Conservation (phyloP, 2,113 vertebrate genomes). For the Erpornis zantholeuca region DNA sequence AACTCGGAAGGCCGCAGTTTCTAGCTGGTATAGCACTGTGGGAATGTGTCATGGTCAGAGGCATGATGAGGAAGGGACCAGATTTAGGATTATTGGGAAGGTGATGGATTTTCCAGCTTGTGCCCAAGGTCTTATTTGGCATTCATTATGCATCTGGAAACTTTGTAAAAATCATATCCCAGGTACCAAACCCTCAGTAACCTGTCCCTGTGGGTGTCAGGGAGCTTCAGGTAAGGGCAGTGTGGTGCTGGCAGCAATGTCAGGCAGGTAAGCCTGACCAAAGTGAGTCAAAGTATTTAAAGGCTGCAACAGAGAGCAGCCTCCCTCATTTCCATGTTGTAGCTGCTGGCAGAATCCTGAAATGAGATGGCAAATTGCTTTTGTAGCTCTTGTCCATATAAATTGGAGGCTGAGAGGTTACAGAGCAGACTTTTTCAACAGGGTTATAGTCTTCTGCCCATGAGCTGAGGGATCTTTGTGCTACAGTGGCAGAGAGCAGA, state of each 20-base stretch:
- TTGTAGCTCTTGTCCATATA: neutral
- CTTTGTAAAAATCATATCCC: neutral
- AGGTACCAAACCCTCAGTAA: neutral
- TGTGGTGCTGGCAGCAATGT: neutral
- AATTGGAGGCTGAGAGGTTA: neutral
- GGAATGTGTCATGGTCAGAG: neutral
- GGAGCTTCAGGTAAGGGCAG: neutral
- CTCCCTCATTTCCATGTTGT: neutral
- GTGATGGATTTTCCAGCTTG: neutral
- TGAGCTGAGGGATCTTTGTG: neutral
- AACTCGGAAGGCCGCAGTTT: neutral
- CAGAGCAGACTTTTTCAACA: neutral
- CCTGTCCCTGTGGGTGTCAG: neutral
- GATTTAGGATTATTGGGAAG: neutral
- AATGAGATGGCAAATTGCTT: neutral
- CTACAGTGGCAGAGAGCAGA: neutral
- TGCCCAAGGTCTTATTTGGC: neutral
- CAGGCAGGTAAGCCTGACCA: neutral
- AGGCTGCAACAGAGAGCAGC: neutral
- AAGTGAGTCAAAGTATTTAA: neutral
- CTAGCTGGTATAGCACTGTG: neutral
- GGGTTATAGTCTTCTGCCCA: neutral
- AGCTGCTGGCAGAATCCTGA: neutral
- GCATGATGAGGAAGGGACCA: neutral
- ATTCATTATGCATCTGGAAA: neutral